Conservation (phyloP, 2,888 invertebrate species). For the Dryocosmus kuriphilus region DNA sequence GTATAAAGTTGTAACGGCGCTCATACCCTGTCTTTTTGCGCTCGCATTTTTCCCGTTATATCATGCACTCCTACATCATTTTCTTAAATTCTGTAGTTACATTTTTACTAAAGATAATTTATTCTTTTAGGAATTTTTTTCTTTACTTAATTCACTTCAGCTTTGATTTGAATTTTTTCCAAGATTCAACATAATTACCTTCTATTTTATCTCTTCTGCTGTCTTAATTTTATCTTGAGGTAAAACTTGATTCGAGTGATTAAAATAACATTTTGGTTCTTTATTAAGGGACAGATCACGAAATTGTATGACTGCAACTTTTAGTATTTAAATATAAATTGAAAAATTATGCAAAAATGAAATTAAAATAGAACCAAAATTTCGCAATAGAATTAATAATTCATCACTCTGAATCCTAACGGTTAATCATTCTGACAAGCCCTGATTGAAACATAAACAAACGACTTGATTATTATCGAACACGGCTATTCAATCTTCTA, state of each 20-base stretch:
- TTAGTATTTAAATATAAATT: not conserved
- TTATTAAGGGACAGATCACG: not conserved
- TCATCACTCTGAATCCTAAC: not conserved
- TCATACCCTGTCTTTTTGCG: not conserved
- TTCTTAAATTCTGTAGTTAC: not conserved
- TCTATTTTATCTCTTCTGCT: not conserved
- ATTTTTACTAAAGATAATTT: not conserved
- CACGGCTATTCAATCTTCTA: constrained; percentile 3
- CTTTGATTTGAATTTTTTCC: not conserved
- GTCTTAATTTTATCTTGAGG: constrained; percentile 1
- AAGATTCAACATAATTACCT: not conserved
- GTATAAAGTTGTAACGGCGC: constrained; percentile 1
- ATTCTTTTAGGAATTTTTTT: not conserved
- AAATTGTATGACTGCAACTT: not conserved
- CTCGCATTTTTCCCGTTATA: not conserved
- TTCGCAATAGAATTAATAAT: not conserved
- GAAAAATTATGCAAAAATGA: not conserved
- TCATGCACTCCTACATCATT: not conserved
- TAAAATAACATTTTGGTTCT: no score
- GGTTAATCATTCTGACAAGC: not conserved
- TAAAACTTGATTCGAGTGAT: not conserved
- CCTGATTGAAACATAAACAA: not conserved
- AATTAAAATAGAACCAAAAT: not conserved
- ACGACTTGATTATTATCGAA: constrained; percentile 5
- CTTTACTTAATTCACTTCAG: not conserved